Evolutionary conservation across 1,140 invertebrate species (phyloP), one percentile per base, ranked within the genome.

Genomic region (Drosophila lacertosa): DNA sequence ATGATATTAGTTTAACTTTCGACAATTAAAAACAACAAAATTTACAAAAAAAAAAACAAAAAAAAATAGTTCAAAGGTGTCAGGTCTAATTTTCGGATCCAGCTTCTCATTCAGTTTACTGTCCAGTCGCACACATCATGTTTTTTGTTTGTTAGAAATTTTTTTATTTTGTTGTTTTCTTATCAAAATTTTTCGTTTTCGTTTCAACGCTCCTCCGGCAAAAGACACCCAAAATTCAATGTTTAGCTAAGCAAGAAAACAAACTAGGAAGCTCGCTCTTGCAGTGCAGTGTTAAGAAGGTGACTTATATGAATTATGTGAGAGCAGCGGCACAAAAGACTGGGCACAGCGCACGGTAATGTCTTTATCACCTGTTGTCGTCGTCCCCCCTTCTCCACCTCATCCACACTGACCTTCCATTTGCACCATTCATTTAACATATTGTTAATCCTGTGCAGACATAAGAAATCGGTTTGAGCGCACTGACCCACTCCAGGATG

Each of bases 101-200:
- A 45, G 37, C 26, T 22, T 54, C 33, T 51, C 67, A 77, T 65
- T 67, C 68, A 70, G 58, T 62, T 80, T 47, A 57, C 58, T 72
- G 40, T 80, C 67, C 57, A 74, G 57, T 77, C 82, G 39, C 55
- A 74, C 74, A 86, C 47, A 63, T 64, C 33, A 88, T 86, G 81
- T 86, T 81, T 68, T 65, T 88, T 81, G 45, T 74, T 86, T 88
- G 82, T 86, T 78, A 88, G 45, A 47, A 70, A 70, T 80, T 82
- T 40, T 83, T 86, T 86, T 65, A 64, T 53, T 84, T 77, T 67
- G 39, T 75, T 84, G 71, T 76, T 86, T 64, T 69, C 44, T 70
- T 58, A 74, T 69, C 62, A 70, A 84, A 88, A 69, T 74, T 82
- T 75, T 77, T 53, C 45, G 53, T 65, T 60, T 63, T 51, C 29